Base-by-base conservation (phyloP, 2,888 invertebrate genomes). In the Lepidonotus clava region DNA sequence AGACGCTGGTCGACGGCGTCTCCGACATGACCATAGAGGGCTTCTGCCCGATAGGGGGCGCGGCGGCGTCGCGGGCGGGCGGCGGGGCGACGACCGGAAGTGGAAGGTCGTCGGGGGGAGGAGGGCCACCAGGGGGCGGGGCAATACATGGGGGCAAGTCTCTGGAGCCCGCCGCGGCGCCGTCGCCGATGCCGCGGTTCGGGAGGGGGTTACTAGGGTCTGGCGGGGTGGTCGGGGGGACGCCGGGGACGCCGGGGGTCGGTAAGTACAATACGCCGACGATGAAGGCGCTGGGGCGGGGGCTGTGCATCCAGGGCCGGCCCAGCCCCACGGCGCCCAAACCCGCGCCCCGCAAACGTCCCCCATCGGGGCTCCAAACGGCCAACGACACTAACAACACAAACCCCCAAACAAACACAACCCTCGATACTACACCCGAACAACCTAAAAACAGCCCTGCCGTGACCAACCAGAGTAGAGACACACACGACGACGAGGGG, bases 241-340 rank as follows among this genome's bases (percentile, higher is more conserved):
- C n/a, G n/a, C n/a, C n/a, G n/a, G n/a, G n/a, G n/a, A n/a, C n/a
- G n/a, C 71, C 14, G 0, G 71, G 71, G 36, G 36, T 36, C 11
- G 38, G 71, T 2, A 24, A 80, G 46, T 80, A 46, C 51, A 46
- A 46, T 5, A 41, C 46, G 18, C 46, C 80, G 28, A 24, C 28
- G 11, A 80, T 46, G 1, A 80, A 80, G 28, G 51, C 80, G 1
- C 34, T 80, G 46, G 80, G 80, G 8, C 21, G 80, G 24, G 80
- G 80, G 8, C 28, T 80, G 8, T 80, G 80, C 24, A 40, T 80
- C 51, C 80, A 80, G 28, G 80, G 80, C 32, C 41, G 80, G 0
- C 80, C 80, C 80, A 46, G 28, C 51, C 80, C 80, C 18, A 80
- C 80, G n/a, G 5, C 51, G 1, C 80, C 80, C 46, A 80, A 80